phyloP scores from a whole-genome alignment of 2,113 vertebrate species.

The Xerus inauris region DNA sequence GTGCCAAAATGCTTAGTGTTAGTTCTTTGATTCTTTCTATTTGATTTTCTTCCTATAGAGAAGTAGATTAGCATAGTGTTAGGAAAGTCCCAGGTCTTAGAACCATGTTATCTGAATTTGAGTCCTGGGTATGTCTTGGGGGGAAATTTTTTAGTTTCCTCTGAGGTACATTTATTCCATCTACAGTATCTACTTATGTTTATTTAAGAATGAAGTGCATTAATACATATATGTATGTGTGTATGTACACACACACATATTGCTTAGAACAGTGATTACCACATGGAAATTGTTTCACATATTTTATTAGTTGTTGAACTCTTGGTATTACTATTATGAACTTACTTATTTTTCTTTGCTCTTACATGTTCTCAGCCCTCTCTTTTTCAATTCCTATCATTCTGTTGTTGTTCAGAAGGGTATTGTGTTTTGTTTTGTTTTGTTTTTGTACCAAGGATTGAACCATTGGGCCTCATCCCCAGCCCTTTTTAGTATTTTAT shows the following conservation, averaged over 20 bases:
- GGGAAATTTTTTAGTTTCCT: neutral
- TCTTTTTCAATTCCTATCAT: neutral
- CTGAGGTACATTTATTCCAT: neutral
- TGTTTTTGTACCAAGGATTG: too few relatives aligned
- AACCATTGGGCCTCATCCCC: too few relatives aligned
- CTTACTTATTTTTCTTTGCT: neutral
- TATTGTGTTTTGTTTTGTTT: neutral
- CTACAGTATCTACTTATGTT: neutral
- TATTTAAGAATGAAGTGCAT: neutral
- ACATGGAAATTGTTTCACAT: neutral
- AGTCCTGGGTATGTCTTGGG: neutral
- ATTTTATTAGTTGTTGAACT: neutral
- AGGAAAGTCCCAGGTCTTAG: neutral
- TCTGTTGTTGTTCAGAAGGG: neutral
- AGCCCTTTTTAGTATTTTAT: too few relatives aligned
- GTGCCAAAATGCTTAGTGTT: neutral
- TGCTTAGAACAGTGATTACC: neutral
- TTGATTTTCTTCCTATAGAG: neutral
- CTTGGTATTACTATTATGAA: neutral
- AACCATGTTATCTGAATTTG: neutral
- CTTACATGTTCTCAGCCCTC: neutral
- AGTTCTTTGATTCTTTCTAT: neutral
- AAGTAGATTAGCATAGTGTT: neutral
- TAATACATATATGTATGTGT: neutral
- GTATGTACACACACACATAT: neutral